Evolutionary conservation across 1,140 invertebrate species (phyloP), one percentile per base, ranked within the genome.

Genomic region (Schlechtendalia chinensis): DNA sequence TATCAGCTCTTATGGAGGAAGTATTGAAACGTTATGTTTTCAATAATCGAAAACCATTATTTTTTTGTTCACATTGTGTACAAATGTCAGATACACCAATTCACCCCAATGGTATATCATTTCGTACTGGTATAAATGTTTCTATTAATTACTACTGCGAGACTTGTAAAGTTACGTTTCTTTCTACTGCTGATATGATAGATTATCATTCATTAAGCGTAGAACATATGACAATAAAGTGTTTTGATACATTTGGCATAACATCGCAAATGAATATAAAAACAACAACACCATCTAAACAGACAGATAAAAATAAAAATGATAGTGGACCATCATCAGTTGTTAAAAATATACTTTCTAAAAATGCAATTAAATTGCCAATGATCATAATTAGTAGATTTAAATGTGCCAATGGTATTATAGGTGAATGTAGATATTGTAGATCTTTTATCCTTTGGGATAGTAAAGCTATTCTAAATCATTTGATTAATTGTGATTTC

Each of bases 191-290:
- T n/a, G 69, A 72, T 29, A 53, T 29, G 24, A 54, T 72, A 11
- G 47, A 72, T 29, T 53, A 29, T 72, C 69, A 72, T 72, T 54
- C 50, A 5, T 54, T 72, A 72, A 72, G 16, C 12, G 50, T 72
- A 29, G 69, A 72, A n/a, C 69, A 72, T 53, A 45, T 32, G 17
- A 72, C 69, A 24, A 11, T 72, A n/a, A 72, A 72, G 17, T 72
- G 69, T 12, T 72, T 53, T 53, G 47, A 71, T 29, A 6, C 27
- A 5, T 71, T 71, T 19, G 50, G 67, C 8, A 24, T 24, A 22
- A 0, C 19, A 53, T 1, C 17, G 17, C 19, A 53, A 10, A 71
- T 29, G 17, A 27, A 71, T 11, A 27, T 16, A 27, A 50, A 71
- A 71, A 24, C 47, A 50, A 71, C 10, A 4, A 27, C 3, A 27